Conservation (phyloP, 2,797 vertebrate species). For the Calcarius lapponicus region DNA sequence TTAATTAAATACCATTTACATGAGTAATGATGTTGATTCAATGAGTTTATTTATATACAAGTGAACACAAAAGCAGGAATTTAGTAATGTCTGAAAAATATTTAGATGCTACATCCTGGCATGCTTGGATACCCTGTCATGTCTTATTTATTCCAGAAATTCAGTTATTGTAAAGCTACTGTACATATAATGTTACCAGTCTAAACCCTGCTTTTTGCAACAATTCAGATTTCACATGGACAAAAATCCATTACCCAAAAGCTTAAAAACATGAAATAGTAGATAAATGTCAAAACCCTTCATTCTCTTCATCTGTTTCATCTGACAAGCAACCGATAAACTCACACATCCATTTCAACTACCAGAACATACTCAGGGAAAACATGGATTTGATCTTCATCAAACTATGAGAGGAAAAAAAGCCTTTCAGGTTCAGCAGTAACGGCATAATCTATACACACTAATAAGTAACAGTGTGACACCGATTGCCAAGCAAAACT, state of each 20-base stretch:
- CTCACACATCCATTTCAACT: not conserved
- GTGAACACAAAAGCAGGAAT: not conserved
- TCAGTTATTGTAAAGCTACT: not conserved
- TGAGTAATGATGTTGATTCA: slow-evolving; percentile 13
- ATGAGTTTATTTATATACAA: not conserved
- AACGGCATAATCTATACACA: not conserved
- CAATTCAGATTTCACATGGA: not conserved
- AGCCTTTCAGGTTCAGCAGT: not conserved
- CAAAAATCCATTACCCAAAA: not conserved
- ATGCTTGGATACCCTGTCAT: not conserved
- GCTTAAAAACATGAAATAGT: not conserved
- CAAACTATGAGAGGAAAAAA: not conserved
- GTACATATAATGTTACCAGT: not conserved
- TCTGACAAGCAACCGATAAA: not conserved
- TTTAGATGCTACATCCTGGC: not conserved
- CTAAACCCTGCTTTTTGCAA: not conserved
- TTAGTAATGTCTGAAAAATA: slow-evolving; percentile 9
- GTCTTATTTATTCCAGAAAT: not conserved
- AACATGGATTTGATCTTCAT: not conserved
- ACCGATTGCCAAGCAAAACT: not conserved
- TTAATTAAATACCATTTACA: slow-evolving; percentile 16
- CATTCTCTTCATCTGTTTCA: not conserved
- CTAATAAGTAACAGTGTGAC: not conserved
- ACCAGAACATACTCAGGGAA: not conserved
- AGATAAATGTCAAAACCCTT: not conserved